Evolutionary conservation across 2,888 invertebrate species (phyloP), one percentile per base, ranked within the genome.

Genomic region (Galeruca laticollis): DNA sequence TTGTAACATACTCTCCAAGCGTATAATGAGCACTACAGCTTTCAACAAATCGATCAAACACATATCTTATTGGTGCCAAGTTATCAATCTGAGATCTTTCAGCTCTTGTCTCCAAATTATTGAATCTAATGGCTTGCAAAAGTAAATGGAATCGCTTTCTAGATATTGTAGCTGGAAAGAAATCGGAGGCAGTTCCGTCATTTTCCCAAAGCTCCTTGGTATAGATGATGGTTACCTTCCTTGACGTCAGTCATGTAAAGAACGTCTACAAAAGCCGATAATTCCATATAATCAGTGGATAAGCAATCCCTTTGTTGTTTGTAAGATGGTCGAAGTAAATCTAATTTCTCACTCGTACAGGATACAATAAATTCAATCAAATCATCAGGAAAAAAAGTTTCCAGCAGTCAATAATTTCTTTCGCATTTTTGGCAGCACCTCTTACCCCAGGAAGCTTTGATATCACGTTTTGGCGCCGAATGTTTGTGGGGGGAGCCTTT

Each of bases 231-330:
- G 2, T 37, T 5, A 11, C 11, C 35, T 40, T 40, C 13, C 3
- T 54, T 80, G 68, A 75, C 72, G 47, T 78, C 79, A 52, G 78
- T 74, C 62, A 80, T 65, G 70, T 78, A 79, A 31, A 82, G 69
- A 40, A 79, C 57, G n/a, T 78, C 76, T 68, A 81, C 77, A 67
- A 81, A 77, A 47, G 75, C 80, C 59, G 67, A 70, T 20, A 77
- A 51, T 72, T 80, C 77, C 26, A 26, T 15, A 57, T 43, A 31
- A 64, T 68, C 68, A 40, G 40, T 40, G 1, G 40, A 3, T 37
- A n/a, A 63, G 51, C 70, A 69, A 65, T 77, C 73, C 47, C 75
- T 72, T 51, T 69, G 68, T 60, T 71, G 60, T 18, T 63, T 26
- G 70, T 72, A 10, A n/a, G n/a, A n/a, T n/a, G 78, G 54, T 47